Base-by-base conservation (phyloP, 2,888 invertebrate species). In the Melieria crassipennis region DNA sequence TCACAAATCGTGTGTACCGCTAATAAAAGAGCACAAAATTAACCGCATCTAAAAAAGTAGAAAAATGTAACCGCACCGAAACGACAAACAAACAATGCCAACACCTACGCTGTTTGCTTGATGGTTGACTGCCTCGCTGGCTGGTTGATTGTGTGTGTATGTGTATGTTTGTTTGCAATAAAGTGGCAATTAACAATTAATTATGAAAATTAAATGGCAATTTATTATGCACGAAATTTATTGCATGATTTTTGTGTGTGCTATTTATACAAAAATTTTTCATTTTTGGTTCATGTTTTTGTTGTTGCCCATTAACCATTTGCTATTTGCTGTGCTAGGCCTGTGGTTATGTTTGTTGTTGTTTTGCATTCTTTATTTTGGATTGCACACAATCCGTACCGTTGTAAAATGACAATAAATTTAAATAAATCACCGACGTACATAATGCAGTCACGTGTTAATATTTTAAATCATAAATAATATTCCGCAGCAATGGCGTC, bases 401-500 rank as follows among this genome's bases (percentile, higher is more conserved):
- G 60, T 60, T 71, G 68, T 72, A 72, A 72, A 57, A 72, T 69
- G 64, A 61, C 62, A 72, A 66, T 30, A 30, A 72, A 69, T 70
- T 72, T 70, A 70, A 72, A 74, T 72, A 72, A 74, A 74, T 72
- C 70, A 72, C 70, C 70, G 69, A 68, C 70, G 69, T 65, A 55
- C 60, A 62, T 65, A 72, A 70, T 72, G 71, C 74, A 74, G 71
- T 74, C 74, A 74, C 74, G 74, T 74, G 74, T 74, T 74, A 74
- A 74, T 74, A 63, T 71, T 72, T 69, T 71, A 72, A 72, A 74
- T 67, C 69, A 70, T 74, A 74, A 74, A 70, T 74, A 72, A 72
- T 74, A 72, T 67, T 30, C 30, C 30, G 30, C 30, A 3, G 30
- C 70, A 68, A 70, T 70, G 64, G 70, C 64, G 62, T 61, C 47